Conservation (phyloP, 2,888 invertebrate species). For the Megalurothrips usitatus region DNA sequence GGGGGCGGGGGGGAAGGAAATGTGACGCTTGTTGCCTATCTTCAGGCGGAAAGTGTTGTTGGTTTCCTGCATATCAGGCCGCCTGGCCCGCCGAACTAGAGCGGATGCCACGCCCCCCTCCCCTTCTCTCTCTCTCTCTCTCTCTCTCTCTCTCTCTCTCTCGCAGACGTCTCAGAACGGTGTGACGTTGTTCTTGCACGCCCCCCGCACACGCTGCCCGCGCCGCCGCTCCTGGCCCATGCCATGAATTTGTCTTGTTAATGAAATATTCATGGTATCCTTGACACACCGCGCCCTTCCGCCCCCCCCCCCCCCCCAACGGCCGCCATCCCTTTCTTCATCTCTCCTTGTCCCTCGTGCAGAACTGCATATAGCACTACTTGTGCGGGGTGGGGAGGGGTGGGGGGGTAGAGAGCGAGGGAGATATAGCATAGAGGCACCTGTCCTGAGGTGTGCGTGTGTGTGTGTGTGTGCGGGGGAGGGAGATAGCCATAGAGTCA, state of each 20-base stretch:
- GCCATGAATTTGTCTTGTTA: slow-evolving; percentile 24
- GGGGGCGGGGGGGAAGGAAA: too few relatives aligned
- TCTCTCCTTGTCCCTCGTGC: not conserved
- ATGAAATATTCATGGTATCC: slow-evolving; percentile 20
- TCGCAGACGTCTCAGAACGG: too few relatives aligned
- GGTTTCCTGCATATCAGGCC: too few relatives aligned
- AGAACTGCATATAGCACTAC: not conserved
- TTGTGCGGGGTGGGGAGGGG: not conserved
- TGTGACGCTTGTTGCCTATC: too few relatives aligned
- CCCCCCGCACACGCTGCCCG: not conserved
- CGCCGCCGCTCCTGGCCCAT: not conserved
- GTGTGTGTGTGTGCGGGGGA: too few relatives aligned
- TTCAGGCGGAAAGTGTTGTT: too few relatives aligned
- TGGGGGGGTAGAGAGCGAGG: too few relatives aligned
- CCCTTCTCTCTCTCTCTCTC: not conserved
- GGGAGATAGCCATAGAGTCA: too few relatives aligned
- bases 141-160: too few relatives aligned
- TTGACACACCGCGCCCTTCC: slow-evolving; percentile 7
- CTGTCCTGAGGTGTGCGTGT: too few relatives aligned
- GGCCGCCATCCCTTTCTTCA: not conserved
- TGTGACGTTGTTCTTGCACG: too few relatives aligned
- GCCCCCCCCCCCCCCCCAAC: not conserved
- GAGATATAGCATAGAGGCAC: too few relatives aligned
- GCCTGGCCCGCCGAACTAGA: not conserved
- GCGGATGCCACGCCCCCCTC: not conserved